Conservation (phyloP, 2,113 vertebrate genomes). For the Gadus macrocephalus region DNA sequence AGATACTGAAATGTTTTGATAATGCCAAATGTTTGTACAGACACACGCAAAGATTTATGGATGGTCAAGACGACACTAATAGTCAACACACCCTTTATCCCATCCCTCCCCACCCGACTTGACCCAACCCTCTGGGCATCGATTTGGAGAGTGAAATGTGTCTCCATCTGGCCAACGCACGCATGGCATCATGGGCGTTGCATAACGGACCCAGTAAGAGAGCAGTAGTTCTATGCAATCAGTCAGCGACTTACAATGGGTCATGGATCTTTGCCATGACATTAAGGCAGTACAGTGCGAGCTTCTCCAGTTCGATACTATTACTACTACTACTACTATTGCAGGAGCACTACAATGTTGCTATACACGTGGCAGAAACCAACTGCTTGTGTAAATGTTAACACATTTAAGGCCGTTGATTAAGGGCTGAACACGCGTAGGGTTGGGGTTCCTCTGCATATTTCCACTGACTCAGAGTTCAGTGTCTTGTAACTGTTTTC, state of each 20-base stretch:
- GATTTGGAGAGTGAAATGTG: conserved; percentile 50
- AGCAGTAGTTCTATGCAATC: not conserved
- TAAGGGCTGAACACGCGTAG: conserved; percentile 6
- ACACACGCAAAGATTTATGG: too few species aligned
- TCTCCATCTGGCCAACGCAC: conserved; percentile 48
- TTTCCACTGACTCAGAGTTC: too few species aligned
- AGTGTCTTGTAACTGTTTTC: too few species aligned
- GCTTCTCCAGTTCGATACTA: conserved; percentile 16
- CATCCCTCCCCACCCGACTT: too few species aligned
- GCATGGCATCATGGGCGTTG: conserved; percentile 31
- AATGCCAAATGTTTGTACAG: too few species aligned
- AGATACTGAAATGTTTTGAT: too few species aligned
- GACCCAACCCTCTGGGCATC: too few species aligned
- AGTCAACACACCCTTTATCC: too few species aligned
- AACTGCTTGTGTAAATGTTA: conserved; percentile 61
- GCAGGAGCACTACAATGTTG: conserved; percentile 37
- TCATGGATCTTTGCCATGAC: not conserved
- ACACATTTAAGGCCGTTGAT: conserved; percentile 36
- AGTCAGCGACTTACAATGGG: too few species aligned
- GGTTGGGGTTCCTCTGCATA: too few species aligned
- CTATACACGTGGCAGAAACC: conserved; percentile 33
- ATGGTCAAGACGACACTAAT: too few species aligned
- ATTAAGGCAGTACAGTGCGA: not conserved
- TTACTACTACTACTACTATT: not conserved
- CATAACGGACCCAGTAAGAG: not conserved